A percentile compares a stretch with the other conserved stretches of the same genome.
Evolutionary conservation across 2,797 vertebrate genomes (phyloP).

Genomic region (Scolopax bukidnonensis): DNA sequence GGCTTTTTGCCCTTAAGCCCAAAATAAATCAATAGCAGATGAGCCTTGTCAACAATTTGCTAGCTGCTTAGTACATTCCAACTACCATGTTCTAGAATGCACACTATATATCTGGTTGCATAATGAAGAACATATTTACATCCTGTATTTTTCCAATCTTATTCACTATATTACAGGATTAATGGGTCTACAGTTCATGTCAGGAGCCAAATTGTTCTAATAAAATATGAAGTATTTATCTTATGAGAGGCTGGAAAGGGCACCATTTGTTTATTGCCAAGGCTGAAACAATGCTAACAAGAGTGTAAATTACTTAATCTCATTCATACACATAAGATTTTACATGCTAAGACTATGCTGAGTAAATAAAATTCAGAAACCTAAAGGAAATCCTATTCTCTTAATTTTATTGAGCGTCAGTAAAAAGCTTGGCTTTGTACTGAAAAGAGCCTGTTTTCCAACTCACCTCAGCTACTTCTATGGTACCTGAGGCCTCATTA

Average conservation of each 20-base stretch:
- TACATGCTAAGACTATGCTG: conserved; percentile 79
- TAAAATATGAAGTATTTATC: conserved; percentile 69
- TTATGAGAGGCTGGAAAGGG: conserved; percentile 40
- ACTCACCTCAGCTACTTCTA: not conserved
- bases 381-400: conserved; percentile 14
- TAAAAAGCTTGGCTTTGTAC: not conserved
- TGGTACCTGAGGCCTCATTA: not conserved
- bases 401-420: not conserved
- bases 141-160: conserved; percentile 81
- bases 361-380: conserved; percentile 82
- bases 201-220: conserved; percentile 67
- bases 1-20: conserved; percentile 33
- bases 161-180: conserved; percentile 62
- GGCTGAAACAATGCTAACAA: conserved; percentile 75
- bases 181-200: conserved; percentile 65
- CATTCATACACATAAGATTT: conserved; percentile 80
- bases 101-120: conserved; percentile 66
- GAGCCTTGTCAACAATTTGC: conserved; percentile 71
- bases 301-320: conserved; percentile 75
- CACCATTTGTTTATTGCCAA: conserved; percentile 32
- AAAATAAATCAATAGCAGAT: conserved; percentile 67
- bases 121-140: conserved; percentile 89
- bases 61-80: conserved; percentile 50
- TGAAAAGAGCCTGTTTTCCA: not conserved
- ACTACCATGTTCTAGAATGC: conserved; percentile 62